Evolutionary conservation across 2,113 vertebrate species (phyloP).

Genomic region (Benitochromis conjunctus): DNA sequence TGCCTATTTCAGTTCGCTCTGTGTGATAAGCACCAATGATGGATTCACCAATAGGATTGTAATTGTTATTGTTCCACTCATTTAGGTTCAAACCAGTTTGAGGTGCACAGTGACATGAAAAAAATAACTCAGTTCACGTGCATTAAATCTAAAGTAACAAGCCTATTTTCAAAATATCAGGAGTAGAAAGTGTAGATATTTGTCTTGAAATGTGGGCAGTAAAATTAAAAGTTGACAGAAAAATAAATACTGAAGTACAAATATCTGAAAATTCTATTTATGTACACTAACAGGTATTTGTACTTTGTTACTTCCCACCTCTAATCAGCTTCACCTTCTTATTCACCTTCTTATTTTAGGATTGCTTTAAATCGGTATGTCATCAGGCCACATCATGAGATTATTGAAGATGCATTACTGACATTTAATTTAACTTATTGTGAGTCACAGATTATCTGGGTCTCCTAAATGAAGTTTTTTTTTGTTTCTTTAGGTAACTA

Average conservation of each 20-base stretch:
- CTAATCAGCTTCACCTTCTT: neutral
- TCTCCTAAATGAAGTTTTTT: neutral
- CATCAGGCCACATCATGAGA: neutral
- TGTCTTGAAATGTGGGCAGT: neutral
- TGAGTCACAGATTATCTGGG: neutral
- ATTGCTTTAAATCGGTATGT: neutral
- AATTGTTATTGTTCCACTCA: neutral
- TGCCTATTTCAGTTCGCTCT: neutral
- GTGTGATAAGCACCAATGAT: neutral
- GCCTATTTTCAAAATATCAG: neutral
- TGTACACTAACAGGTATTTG: neutral
- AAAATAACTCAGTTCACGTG: neutral
- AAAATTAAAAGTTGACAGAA: neutral
- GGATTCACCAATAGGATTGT: neutral
- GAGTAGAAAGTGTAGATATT: neutral
- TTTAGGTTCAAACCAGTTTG: neutral
- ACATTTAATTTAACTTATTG: neutral
- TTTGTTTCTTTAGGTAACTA: neutral
- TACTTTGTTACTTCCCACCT: neutral
- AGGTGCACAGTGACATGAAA: neutral
- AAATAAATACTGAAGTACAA: neutral
- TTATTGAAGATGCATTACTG: neutral
- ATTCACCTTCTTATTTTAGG: neutral
- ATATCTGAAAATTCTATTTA: neutral
- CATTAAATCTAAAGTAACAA: neutral